These are phyloP conservation scores for Trogon surrucura DNA, from an alignment of 2,113 vertebrate genomes.

Conservation along the genomic window DNA sequence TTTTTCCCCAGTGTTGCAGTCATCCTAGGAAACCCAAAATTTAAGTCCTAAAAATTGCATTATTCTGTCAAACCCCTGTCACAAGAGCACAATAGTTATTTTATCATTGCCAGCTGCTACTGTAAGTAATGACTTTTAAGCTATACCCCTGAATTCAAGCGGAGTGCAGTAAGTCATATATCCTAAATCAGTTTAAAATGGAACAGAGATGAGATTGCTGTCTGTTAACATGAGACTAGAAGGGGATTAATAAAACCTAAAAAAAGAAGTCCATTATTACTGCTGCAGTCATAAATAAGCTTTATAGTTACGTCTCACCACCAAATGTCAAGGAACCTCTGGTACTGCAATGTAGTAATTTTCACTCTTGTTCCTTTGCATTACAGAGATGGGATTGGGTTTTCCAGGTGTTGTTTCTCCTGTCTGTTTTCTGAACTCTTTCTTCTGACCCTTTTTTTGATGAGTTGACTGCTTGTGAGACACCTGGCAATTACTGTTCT, in stretches of 20 bases:
- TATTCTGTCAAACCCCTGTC: not conserved
- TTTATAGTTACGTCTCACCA: not conserved
- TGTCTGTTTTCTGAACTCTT: slow-evolving; percentile 11
- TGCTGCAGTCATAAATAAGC: not conserved
- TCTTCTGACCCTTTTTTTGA: not conserved
- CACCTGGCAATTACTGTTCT: slow-evolving; percentile 7
- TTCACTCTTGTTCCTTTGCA: not conserved
- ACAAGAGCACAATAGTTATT: not conserved
- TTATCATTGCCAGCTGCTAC: slow-evolving; percentile 9
- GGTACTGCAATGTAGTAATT: not conserved
- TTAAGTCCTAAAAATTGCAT: not conserved
- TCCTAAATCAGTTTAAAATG: slow-evolving; percentile 31
- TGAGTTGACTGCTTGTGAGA: slow-evolving; percentile 15
- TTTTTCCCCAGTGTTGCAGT: not conserved
- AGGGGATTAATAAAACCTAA: slow-evolving; percentile 5
- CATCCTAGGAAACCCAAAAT: not conserved
- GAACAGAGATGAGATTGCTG: not conserved
- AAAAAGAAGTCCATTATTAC: not conserved
- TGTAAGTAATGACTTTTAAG: not conserved
- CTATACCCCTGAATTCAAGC: not conserved
- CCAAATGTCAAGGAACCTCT: not conserved
- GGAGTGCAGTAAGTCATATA: not conserved
- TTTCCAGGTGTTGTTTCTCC: slow-evolving; percentile 15
- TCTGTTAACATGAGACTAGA: not conserved
- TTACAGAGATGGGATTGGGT: not conserved